Evolutionary conservation across 2,113 vertebrate genomes (phyloP), one percentile per base, ranked within the genome.

Genomic region (Chionomys nivalis): DNA sequence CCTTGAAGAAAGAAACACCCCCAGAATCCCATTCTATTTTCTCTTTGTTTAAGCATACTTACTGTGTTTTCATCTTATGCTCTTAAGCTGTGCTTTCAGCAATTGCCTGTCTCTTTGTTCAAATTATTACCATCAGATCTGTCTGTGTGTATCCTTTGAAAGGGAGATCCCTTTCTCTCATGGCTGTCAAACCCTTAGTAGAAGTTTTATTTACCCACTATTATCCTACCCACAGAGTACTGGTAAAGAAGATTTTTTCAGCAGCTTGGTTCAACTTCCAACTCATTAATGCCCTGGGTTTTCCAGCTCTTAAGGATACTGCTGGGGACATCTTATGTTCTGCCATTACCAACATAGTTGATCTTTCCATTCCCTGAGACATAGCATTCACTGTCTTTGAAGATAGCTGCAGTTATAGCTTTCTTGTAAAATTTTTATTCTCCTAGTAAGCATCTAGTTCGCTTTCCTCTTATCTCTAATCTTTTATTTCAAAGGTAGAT

Each of bases 181-280:
- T 0, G 88, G 91, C 83, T 83, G 72, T 63, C 26, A 86, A 76
- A 75, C n/a, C 68, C 44, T 26, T 33, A 55, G 55, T 86, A 4
- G n/a, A 73, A 31, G 36, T 31, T 39, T 9, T 94, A 94, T 77
- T 73, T 47, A 14, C 31, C 7, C 39, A 33, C 39, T 83, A 6
- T 92, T 70, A 96, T 85, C 93, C 47, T 88, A 83, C 95, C 44
- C 73, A 70, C 13, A 65, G 89, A 97, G 96, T 23, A 89, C 0
- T 87, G 96, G 96, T 87, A 97, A 97, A 98, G 96, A 96, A 92
- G 97, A 97, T 98, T 97, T 98, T 98, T 89, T 96, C 63, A 68
- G 82, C 91, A 97, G 87, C 97, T 95, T 75, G 70, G 85, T 96
- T 47, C 89, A 88, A 93, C 82, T 98, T 98, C 96, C 97, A 97